Evolutionary conservation across 1,140 invertebrate species (phyloP), one percentile per base, ranked within the genome.

Genomic region (Scaptomyza pallida): DNA sequence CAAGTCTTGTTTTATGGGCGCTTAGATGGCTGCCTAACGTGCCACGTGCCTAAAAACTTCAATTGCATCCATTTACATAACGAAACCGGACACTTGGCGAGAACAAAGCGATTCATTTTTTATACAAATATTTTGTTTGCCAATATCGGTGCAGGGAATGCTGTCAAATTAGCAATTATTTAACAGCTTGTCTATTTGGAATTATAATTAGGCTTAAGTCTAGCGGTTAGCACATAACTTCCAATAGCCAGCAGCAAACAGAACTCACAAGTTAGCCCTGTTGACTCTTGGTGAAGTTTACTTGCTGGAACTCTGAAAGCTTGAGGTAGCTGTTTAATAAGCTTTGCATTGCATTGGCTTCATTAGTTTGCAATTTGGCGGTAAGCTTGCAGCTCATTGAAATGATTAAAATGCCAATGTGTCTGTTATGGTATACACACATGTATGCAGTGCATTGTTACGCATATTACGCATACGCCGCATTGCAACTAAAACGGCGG

Each of bases 401-500:
- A 47, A 16, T 35, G 40, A 65, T 67, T 64, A 35, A 48, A 57
- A 72, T 65, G 45, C 17, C 57, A 59, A 45, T 40, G 47, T 55
- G 40, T 43, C 12, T 55, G 61, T 62, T 48, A 51, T 26, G 23
- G 23, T 26, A 26, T 40, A 63, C 37, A 8, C 15, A 10, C 23
- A 56, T 64, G 40, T 45, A 12, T 65, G 51, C 44, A 23, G 17
- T 40, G 40, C 44, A 35, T n/a, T 40, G 45, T 33, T 43, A 16
- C 17, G 67, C 55, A 63, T 74, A 67, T 67, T 79, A 85, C 71
- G 71, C 54, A 78, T 78, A 75, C 64, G 70, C 51, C 59, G 40
- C 54, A 54, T 64, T 52, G 44, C 62, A 33, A 30, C 37, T 56
- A 60, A 45, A 51, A 23, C 47, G 12, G 26, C 48, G 40, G 41